These are phyloP conservation scores for Eurytoma californica DNA, from an alignment of 2,888 invertebrate genomes.

Conservation along the genomic window DNA sequence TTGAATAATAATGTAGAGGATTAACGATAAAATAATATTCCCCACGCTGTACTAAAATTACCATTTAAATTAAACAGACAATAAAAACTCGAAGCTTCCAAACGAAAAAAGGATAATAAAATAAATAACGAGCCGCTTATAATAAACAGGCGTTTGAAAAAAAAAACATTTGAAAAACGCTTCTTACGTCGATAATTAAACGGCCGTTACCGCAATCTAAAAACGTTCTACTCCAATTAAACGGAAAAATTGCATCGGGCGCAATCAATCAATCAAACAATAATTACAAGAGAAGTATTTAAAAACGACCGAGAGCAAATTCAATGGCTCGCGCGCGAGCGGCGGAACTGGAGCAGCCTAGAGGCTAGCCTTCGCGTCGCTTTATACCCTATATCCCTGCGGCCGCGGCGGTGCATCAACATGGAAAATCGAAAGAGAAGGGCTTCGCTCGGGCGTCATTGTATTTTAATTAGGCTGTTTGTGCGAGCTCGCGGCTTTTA, in stretches of 20 bases:
- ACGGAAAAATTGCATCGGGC: background rate
- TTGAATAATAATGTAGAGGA: too few relatives aligned
- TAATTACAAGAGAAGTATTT: constrained; percentile 4
- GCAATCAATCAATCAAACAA: constrained; percentile 3
- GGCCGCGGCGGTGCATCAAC: background rate
- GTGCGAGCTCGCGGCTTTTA: background rate
- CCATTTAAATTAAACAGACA: too few relatives aligned
- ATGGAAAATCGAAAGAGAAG: constrained; percentile 35
- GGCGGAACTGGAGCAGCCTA: background rate
- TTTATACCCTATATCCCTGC: background rate
- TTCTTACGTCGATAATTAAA: too few relatives aligned
- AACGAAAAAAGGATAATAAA: too few relatives aligned
- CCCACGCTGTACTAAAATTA: too few relatives aligned
- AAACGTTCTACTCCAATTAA: background rate
- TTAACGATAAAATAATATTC: too few relatives aligned
- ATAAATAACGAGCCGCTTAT: too few relatives aligned
- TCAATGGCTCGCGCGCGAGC: background rate
- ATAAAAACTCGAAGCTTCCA: too few relatives aligned
- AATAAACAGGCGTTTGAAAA: too few relatives aligned
- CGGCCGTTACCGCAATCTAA: too few relatives aligned
- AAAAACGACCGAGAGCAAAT: constrained; percentile 6
- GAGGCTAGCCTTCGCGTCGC: too few relatives aligned
- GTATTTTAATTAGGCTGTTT: constrained; percentile 45
- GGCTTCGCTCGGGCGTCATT: constrained; percentile 17
- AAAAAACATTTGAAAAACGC: too few relatives aligned